Percentiles rank a stretch among this genome's conserved stretches.
These are phyloP conservation scores for Tenthredo distinguenda DNA, from an alignment of 2,888 invertebrate genomes.

Conservation along the genomic window DNA sequence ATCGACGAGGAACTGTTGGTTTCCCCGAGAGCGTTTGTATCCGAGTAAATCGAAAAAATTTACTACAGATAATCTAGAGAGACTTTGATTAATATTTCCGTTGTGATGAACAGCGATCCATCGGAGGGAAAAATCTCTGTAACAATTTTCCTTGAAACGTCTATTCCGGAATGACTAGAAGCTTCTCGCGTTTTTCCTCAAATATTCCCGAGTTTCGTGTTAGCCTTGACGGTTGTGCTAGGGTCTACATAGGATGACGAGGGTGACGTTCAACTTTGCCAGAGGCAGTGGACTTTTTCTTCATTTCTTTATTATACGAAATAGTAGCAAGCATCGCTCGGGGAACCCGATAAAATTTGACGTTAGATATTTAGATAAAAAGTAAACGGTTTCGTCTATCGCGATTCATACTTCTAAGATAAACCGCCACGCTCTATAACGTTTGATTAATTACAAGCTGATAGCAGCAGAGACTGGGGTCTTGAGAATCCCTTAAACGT, in stretches of 20 bases:
- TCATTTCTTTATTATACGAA: not conserved
- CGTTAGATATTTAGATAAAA: conserved; percentile 33
- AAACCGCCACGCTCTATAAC: not conserved
- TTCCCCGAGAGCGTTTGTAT: not conserved
- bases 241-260: not conserved
- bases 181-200: not conserved
- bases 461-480: not conserved
- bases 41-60: not conserved
- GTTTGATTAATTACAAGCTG: conserved; percentile 22
- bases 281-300: conserved; percentile 6
- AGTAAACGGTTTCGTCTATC: not conserved
- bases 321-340: not conserved
- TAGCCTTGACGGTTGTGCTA: not conserved
- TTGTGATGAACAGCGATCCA: not conserved
- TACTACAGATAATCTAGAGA: not conserved
- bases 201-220: not conserved
- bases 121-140: not conserved
- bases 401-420: not conserved
- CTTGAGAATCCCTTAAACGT: not conserved
- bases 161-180: not conserved
- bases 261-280: not conserved
- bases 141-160: not conserved
- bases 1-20: not conserved
- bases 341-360: not conserved
- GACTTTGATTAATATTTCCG: conserved; percentile 3